Evolutionary conservation across 2,797 vertebrate genomes (phyloP).

Genomic region (Coregonus ussuriensis): DNA sequence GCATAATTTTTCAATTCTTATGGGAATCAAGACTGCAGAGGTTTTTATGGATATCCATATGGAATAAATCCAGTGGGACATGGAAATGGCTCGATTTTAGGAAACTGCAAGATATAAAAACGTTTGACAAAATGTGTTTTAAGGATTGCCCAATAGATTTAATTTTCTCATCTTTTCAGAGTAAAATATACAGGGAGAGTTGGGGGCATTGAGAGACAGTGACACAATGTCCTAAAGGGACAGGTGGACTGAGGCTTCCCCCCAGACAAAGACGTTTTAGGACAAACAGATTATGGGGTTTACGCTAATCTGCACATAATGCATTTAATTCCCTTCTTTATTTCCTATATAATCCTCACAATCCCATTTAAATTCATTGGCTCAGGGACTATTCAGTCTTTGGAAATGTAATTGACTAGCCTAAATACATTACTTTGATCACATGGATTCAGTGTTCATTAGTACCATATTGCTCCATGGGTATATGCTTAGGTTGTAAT

Average conservation of each 20-base stretch:
- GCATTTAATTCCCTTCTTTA: conserved; percentile 67
- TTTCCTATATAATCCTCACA: conserved; percentile 66
- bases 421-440: conserved; percentile 32
- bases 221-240: conserved; percentile 24
- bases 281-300: conserved; percentile 74
- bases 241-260: conserved; percentile 52
- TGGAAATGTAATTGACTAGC: conserved; percentile 62
- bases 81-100: no score
- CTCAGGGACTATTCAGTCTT: conserved; percentile 63
- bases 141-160: no score
- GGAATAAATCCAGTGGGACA: no score
- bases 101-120: no score
- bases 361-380: conserved; percentile 74
- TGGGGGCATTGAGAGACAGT: conserved; percentile 41
- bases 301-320: conserved; percentile 76
- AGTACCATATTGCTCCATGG: background rate
- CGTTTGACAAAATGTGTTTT: no score
- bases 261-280: conserved; percentile 65
- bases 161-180: background rate
- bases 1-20: no score
- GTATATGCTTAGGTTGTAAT: background rate
- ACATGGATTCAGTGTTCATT: conserved; percentile 14
- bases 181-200: background rate
- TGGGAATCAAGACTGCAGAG: no score
- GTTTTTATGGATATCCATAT: no score